A percentile compares a stretch with the other conserved stretches of the same genome.
Conservation (phyloP, 2,113 vertebrate genomes). For the Amphiprion ocellaris region DNA sequence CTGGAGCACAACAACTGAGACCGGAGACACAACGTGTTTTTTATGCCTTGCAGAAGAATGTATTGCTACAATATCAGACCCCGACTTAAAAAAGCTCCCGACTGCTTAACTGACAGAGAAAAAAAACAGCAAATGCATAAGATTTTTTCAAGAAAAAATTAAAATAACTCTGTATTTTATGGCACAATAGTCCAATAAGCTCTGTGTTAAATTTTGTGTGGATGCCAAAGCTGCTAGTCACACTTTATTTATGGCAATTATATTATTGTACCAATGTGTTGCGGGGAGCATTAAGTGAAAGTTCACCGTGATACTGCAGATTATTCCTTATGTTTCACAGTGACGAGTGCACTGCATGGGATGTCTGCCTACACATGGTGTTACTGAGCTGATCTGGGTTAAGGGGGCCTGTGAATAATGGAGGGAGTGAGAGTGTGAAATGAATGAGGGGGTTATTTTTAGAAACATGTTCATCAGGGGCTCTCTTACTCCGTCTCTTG, state of each 20-base stretch:
- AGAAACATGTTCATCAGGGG: slow-evolving; percentile 27
- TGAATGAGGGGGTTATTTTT: slow-evolving; percentile 56
- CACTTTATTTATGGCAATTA: not conserved
- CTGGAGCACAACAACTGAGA: slow-evolving; percentile 46
- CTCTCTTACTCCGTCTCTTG: slow-evolving; percentile 2
- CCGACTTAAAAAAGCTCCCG: not conserved
- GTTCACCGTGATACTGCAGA: slow-evolving; percentile 8
- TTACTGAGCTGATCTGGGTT: slow-evolving; percentile 32
- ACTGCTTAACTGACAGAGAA: not conserved
- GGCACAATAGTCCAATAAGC: not conserved
- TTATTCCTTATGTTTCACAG: slow-evolving; percentile 4
- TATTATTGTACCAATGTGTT: not conserved
- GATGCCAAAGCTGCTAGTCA: no score
- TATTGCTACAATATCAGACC: slow-evolving; percentile 6
- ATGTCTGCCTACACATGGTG: slow-evolving; percentile 16
- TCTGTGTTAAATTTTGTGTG: not conserved
- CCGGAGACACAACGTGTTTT: not conserved
- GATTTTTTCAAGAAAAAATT: not conserved
- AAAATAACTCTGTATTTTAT: not conserved
- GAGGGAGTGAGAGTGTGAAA: slow-evolving; percentile 37
- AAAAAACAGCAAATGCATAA: not conserved
- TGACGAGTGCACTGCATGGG: not conserved
- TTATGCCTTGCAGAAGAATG: slow-evolving; percentile 2
- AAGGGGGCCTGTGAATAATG: slow-evolving; percentile 27
- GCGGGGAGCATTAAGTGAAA: not conserved